Base-by-base conservation (phyloP, 1,140 invertebrate species). In the Akabosia matsudoensis region DNA sequence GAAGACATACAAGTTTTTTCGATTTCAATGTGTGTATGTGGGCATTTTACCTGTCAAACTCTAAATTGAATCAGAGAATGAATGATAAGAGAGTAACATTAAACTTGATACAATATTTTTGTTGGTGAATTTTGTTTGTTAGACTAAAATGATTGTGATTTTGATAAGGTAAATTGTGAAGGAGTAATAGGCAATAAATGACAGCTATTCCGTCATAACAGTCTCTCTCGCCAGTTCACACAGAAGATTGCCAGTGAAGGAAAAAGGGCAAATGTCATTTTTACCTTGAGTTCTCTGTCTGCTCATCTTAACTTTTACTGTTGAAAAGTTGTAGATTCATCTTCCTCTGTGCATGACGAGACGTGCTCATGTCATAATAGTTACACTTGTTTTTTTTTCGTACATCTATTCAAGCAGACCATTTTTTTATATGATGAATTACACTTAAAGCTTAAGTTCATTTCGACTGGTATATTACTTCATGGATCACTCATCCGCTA, bases 291-390 rank as follows among this genome's bases (percentile, higher is more conserved):
- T 4, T 56, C 13, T 56, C 13, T 56, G 54, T 56, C 7, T 56
- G 54, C 54, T 16, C n/a, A 56, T 56, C 13, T 56, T n/a, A n/a
- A 24, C 10, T 24, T 56, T 10, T 24, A 7, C 22, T 56, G 54
- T 56, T 56, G 54, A 56, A n/a, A 24, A n/a, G 54, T 56, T 56
- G 54, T 56, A 13, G 54, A 10, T 10, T 7, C 54, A 16, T 56
- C 54, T 56, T 56, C 22, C n/a, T 56, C 37, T 45, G 7, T 45
- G 7, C 18, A 18, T 45, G 37, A 45, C 18, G 37, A 10, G 54
- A 56, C 54, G 54, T 56, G 54, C 54, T 56, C 22, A 56, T 56
- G 54, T 56, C 54, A 56, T 56, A 56, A 56, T 56, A 56, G 37
- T 45, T 45, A 45, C 37, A 45, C 37, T 45, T 45, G 18, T 18